A percentile compares a stretch with the other conserved stretches of the same genome.
Evolutionary conservation across 2,113 vertebrate genomes (phyloP).

Genomic region (Erythrolamprus reginae): DNA sequence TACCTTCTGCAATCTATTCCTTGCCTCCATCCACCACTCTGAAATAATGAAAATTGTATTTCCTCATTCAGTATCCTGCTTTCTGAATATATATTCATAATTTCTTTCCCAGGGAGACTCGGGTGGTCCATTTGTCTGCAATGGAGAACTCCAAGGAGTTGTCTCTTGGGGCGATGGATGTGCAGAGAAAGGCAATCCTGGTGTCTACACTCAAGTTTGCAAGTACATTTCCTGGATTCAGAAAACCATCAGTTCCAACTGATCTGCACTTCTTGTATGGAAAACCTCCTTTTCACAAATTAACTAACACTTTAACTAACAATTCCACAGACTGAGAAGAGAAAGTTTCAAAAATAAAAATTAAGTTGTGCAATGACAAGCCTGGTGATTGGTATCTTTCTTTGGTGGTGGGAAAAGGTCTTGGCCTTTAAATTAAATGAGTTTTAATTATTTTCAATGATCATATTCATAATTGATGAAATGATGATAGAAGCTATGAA

Average conservation of each 20-base stretch:
- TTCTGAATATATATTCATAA: too few relatives aligned
- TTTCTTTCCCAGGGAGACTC: conserved; percentile 71
- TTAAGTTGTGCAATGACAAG: background rate
- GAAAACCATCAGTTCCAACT: conserved; percentile 54
- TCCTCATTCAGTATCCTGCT: background rate
- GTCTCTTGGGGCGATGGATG: conserved; percentile 77
- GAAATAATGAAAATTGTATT: background rate
- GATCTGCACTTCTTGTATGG: background rate
- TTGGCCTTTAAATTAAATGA: background rate
- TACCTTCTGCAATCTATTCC: background rate
- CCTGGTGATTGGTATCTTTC: background rate
- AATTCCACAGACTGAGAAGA: background rate
- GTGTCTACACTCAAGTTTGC: conserved; percentile 77
- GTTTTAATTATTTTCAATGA: background rate
- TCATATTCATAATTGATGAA: background rate
- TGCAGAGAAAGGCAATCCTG: conserved; percentile 57
- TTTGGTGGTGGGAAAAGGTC: background rate
- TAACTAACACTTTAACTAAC: too few relatives aligned
- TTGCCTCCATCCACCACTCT: background rate
- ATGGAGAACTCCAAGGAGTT: conserved; percentile 66
- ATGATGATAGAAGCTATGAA: background rate
- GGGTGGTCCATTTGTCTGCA: conserved; percentile 74
- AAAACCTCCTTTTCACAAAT: too few relatives aligned
- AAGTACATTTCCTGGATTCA: conserved; percentile 70
- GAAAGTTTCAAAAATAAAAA: background rate